These are phyloP conservation scores for Cylloceria caligata DNA, from an alignment of 2,888 invertebrate genomes.

Conservation along the genomic window DNA sequence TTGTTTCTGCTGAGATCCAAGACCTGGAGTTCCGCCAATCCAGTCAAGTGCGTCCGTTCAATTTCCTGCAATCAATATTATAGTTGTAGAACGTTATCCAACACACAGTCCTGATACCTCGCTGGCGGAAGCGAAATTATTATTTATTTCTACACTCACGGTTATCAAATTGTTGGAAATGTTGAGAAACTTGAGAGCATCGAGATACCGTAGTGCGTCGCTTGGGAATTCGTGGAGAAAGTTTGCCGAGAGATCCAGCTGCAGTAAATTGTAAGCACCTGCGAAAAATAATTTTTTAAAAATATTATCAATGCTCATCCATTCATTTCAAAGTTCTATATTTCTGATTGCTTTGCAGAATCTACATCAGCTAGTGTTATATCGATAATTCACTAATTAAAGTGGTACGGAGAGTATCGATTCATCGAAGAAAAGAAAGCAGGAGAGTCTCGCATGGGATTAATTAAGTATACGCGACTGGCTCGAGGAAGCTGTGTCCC, in stretches of 20 bases:
- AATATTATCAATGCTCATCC: slow-evolving; percentile 2
- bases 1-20: slow-evolving; percentile 94
- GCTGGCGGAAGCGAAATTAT: background rate
- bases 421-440: slow-evolving; percentile 58
- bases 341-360: background rate
- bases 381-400: background rate
- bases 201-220: slow-evolving; percentile 90
- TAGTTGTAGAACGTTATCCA: background rate
- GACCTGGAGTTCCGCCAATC: slow-evolving; percentile 89
- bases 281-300: slow-evolving; percentile 52
- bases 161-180: slow-evolving; percentile 94
- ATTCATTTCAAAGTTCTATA: background rate
- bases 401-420: background rate
- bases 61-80: slow-evolving; percentile 87
- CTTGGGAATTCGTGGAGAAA: slow-evolving; percentile 93
- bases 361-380: background rate
- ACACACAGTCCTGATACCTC: background rate
- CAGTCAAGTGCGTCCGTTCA: slow-evolving; percentile 90
- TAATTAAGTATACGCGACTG: slow-evolving; percentile 52
- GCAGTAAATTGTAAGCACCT: slow-evolving; percentile 91
- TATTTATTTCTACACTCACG: slow-evolving; percentile 84
- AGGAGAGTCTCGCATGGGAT: slow-evolving; percentile 13
- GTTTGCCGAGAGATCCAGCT: slow-evolving; percentile 94
- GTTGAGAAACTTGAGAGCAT: slow-evolving; percentile 90
- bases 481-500: slow-evolving; percentile 35